Base-by-base conservation (phyloP, 92 coral and sea anemone genomes). In the Diadumene lineata region DNA sequence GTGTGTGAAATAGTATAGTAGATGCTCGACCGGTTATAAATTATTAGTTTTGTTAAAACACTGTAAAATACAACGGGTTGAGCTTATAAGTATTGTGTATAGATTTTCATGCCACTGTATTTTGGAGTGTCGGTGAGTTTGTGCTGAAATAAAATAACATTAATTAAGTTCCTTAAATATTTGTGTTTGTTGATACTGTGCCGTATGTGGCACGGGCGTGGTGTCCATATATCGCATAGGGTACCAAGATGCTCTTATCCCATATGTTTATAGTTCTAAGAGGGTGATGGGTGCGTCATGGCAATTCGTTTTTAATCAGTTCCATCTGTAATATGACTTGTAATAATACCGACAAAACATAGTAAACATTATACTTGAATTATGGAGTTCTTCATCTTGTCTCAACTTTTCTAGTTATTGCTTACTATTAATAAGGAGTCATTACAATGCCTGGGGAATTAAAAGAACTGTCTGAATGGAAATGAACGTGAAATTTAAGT, bases 31-130 rank as follows among this genome's bases (percentile, higher is more conserved):
- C 70, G 76, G 68, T 73, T 62, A 68, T 38, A 19, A 63, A 82
- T 43, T 26, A 31, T 82, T 76, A 77, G 72, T 85, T 66, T 77
- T 82, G 72, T 78, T 50, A 82, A 38, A 89, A 73, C 86, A 82
- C 88, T 91, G 92, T 91, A 91, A 81, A 91, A 88, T 91, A 88
- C 79, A 83, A 83, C 87, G 92, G 92, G 91, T 76, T 67, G 85
- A 86, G 71, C 64, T 57, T 74, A n/a, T n/a, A 58, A 50, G 81
- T 80, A 83, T 77, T 65, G 88, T 91, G 97, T 87, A 91, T 82
- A 88, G 87, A 84, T 61, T 57, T 86, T 84, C 92, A 78, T 82
- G 83, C 90, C 92, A 76, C 56, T 79, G 85, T 81, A 74, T 70
- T 73, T 78, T 84, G 84, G 80, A 64, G 75, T 78, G 86, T 91